Evolutionary conservation across 2,888 invertebrate species (phyloP).

Genomic region (Stictocephala bisonia): DNA sequence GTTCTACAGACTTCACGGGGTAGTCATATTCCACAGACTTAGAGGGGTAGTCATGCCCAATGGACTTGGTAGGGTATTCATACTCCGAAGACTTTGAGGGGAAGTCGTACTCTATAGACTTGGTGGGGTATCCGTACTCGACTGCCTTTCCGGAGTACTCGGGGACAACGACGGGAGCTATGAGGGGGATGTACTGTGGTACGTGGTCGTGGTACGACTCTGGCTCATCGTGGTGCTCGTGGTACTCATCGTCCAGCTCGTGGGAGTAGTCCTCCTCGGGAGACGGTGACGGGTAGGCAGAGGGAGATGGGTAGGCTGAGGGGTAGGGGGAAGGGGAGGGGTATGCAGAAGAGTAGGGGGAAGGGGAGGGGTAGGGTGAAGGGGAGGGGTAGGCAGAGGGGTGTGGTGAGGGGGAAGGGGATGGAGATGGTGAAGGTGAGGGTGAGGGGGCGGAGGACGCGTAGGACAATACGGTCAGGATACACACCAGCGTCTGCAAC

Average conservation of each 20-base stretch:
- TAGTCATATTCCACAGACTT: not conserved
- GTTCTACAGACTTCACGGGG: not conserved
- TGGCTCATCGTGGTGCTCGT: constrained; percentile 36
- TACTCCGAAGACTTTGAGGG: not conserved
- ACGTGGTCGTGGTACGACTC: constrained; percentile 27
- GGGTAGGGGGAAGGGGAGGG: not conserved
- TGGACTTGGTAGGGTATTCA: too few species aligned
- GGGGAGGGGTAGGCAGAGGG: not conserved
- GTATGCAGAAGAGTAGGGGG: not conserved
- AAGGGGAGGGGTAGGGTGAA: constrained; percentile 1
- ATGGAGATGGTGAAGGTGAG: not conserved
- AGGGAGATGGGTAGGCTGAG: constrained; percentile 21
- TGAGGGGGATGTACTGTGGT: constrained; percentile 45
- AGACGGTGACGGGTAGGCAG: not conserved
- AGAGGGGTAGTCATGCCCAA: too few species aligned
- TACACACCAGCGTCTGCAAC: not conserved
- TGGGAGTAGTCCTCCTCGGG: constrained; percentile 50
- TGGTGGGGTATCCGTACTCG: not conserved
- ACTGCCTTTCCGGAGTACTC: not conserved
- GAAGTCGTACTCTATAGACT: not conserved
- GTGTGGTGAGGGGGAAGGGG: constrained; percentile 8
- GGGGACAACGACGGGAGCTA: constrained; percentile 50
- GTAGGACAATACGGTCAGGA: not conserved
- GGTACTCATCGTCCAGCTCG: not conserved
- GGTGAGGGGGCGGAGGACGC: constrained; percentile 29